These are phyloP conservation scores for Phragmatobia fuliginosa DNA, from an alignment of 2,888 invertebrate species.

Conservation along the genomic window DNA sequence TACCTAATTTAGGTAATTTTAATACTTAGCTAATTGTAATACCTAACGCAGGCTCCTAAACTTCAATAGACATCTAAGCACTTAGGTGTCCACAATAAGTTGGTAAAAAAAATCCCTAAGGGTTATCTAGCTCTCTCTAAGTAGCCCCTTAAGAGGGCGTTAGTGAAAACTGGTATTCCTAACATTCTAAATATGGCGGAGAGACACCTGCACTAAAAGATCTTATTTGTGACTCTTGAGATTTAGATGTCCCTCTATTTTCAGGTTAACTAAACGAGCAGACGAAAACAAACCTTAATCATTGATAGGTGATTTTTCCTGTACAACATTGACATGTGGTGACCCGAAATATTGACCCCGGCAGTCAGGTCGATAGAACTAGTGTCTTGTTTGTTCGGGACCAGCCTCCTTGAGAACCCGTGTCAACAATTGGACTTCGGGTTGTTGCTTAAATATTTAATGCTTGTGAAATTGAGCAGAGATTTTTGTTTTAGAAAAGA, in stretches of 20 bases:
- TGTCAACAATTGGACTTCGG: conserved; percentile 24
- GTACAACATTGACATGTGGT: conserved; percentile 19
- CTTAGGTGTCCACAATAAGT: no score
- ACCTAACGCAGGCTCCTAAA: no score
- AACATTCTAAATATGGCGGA: no score
- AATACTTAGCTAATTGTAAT: no score
- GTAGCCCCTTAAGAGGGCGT: no score
- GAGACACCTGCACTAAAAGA: no score
- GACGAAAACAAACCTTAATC: conserved; percentile 3
- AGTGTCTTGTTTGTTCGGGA: conserved; percentile 23
- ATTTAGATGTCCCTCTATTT: not conserved
- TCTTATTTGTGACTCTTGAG: no score
- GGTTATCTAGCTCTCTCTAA: no score
- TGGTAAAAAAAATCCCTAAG: no score
- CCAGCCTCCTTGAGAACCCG: conserved; percentile 15
- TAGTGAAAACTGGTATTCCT: no score
- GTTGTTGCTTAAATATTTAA: conserved; percentile 39
- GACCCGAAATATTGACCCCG: conserved; percentile 18
- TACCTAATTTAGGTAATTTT: no score
- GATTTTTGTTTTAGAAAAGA: conserved; percentile 1
- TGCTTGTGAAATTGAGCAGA: conserved; percentile 22
- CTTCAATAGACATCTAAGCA: no score
- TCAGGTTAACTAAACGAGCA: not conserved
- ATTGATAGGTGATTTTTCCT: conserved; percentile 13
- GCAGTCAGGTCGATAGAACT: conserved; percentile 12